Evolutionary conservation across 2,113 vertebrate species (phyloP).

Genomic region (Ptychochromis oligacanthus): DNA sequence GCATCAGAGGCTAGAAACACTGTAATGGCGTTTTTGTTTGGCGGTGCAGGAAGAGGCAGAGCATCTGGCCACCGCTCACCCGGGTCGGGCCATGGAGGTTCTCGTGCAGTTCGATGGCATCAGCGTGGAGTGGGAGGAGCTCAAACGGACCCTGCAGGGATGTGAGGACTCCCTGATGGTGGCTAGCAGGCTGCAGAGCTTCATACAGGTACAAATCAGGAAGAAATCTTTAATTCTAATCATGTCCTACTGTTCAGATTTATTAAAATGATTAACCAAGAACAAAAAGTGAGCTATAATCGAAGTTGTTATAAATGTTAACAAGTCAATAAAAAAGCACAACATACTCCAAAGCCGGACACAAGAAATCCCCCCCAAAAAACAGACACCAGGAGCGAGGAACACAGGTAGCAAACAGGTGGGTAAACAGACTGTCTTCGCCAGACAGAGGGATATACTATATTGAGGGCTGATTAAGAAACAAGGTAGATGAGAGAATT

Average conservation of each 20-base stretch:
- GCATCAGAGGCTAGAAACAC: background rate
- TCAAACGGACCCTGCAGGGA: conserved; percentile 86
- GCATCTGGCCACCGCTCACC: conserved; percentile 83
- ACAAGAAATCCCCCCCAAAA: no score
- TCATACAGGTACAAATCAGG: conserved; percentile 77
- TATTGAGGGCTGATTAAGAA: no score
- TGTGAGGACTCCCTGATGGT: conserved; percentile 90
- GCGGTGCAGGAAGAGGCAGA: conserved; percentile 82
- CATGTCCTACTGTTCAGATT: background rate
- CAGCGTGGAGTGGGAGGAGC: conserved; percentile 88
- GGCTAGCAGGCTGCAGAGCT: conserved; percentile 87
- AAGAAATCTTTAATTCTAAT: background rate
- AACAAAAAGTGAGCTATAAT: background rate
- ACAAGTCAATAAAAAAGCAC: background rate
- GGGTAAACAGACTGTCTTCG: no score
- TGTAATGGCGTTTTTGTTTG: background rate
- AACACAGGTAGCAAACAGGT: no score
- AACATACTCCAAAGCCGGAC: no score
- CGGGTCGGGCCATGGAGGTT: conserved; percentile 82
- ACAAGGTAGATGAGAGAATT: no score
- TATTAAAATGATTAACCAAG: background rate
- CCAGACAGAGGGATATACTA: no score
- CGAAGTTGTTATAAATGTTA: background rate
- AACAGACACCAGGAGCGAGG: background rate
- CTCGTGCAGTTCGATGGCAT: conserved; percentile 89